Evolutionary conservation across 64 coral and sea anemone species (phyloP).

Genomic region (Stylophora pistillata): DNA sequence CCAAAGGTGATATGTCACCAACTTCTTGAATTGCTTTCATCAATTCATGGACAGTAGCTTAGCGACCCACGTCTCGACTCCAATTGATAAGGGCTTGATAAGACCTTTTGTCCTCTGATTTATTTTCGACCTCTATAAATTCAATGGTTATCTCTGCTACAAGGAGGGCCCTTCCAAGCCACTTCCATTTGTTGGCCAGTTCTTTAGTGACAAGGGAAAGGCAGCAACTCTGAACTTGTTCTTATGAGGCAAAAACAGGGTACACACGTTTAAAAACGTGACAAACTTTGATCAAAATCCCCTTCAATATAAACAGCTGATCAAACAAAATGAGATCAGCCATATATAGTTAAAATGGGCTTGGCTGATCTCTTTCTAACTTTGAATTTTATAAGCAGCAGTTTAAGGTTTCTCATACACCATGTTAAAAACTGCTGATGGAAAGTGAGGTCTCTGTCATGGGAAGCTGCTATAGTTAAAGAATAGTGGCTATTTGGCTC

Average conservation of each 20-base stretch:
- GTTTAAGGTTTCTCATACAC: too few relatives aligned
- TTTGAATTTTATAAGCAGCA: too few relatives aligned
- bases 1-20: background rate
- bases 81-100: background rate
- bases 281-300: too few relatives aligned
- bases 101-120: background rate
- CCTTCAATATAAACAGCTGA: too few relatives aligned
- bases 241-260: background rate
- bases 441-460: too few relatives aligned
- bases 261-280: too few relatives aligned
- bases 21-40: background rate
- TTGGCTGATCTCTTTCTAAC: too few relatives aligned
- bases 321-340: too few relatives aligned
- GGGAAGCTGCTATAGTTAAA: too few relatives aligned
- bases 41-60: background rate
- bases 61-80: background rate
- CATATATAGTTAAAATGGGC: too few relatives aligned
- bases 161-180: conserved; percentile 1
- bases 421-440: too few relatives aligned
- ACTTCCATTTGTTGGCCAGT: conserved; percentile 16
- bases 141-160: background rate
- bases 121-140: background rate
- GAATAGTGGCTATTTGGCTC: too few relatives aligned
- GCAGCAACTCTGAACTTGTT: background rate
- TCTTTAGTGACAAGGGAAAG: background rate